These are phyloP conservation scores for Stylophora pistillata DNA, from an alignment of 64 coral and sea anemone species.

Conservation along the genomic window DNA sequence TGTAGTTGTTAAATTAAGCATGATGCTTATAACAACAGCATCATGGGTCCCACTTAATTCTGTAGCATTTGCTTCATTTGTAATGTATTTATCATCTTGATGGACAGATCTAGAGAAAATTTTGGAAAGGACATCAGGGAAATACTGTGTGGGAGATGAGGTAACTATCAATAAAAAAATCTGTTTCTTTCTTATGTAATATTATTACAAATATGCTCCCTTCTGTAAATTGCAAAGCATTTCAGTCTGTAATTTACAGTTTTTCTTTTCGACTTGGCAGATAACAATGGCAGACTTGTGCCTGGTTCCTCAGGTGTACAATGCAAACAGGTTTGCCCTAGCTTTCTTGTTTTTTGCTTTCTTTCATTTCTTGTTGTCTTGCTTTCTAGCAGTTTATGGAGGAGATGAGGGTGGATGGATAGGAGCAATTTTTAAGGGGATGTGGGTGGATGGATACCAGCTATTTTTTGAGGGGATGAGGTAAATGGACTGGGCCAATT, in stretches of 20 bases:
- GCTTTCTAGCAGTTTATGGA: neutral
- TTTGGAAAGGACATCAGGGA: slow-evolving; percentile 77
- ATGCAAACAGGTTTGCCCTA: slow-evolving; percentile 87
- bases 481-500: no score
- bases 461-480: no score
- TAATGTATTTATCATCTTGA: neutral
- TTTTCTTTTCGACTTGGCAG: slow-evolving; percentile 37
- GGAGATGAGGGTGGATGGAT: neutral
- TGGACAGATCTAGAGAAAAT: slow-evolving; percentile 78
- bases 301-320: slow-evolving; percentile 90
- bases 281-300: slow-evolving; percentile 86
- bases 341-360: no score
- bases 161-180: slow-evolving; percentile 23
- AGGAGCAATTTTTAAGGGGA: neutral
- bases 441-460: neutral
- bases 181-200: neutral
- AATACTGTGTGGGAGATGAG: slow-evolving; percentile 96
- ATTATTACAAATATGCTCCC: no score
- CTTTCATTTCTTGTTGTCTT: neutral
- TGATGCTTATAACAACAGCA: neutral
- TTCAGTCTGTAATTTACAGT: neutral
- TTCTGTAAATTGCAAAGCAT: neutral
- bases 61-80: slow-evolving; percentile 11
- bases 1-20: neutral
- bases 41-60: neutral